These are phyloP conservation scores for Donacobius atricapilla DNA, from an alignment of 2,113 vertebrate genomes.

Conservation along the genomic window DNA sequence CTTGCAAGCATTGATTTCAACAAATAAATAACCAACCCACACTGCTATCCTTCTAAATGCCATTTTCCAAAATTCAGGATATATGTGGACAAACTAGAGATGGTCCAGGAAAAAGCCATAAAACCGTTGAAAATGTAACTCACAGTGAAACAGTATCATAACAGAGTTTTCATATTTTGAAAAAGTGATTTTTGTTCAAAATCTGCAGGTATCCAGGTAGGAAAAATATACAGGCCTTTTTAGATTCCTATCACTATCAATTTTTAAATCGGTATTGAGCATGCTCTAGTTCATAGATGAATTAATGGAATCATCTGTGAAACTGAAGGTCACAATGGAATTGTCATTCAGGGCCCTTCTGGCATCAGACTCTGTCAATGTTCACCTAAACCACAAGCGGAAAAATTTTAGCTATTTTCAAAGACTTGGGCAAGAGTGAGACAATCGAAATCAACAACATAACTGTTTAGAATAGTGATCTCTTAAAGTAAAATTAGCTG, in stretches of 20 bases:
- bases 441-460: not conserved
- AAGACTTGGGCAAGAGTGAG: not conserved
- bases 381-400: not conserved
- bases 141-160: not conserved
- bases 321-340: not conserved
- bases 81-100: not conserved
- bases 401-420: not conserved
- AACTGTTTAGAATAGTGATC: not conserved
- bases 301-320: not conserved
- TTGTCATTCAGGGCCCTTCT: not conserved
- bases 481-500: not conserved
- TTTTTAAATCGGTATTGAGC: not conserved
- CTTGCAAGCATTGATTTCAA: not conserved
- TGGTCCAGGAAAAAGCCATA: not conserved
- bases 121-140: not conserved
- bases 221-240: not conserved
- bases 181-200: not conserved
- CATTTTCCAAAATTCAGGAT: not conserved
- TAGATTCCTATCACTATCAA: not conserved
- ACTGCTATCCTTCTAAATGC: not conserved
- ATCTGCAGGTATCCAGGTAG: not conserved
- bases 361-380: not conserved
- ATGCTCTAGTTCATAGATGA: not conserved
- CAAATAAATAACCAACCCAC: not conserved
- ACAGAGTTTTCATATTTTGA: not conserved